Evolutionary conservation across 2,113 vertebrate species (phyloP).

Genomic region (Syngnathus typhle): DNA sequence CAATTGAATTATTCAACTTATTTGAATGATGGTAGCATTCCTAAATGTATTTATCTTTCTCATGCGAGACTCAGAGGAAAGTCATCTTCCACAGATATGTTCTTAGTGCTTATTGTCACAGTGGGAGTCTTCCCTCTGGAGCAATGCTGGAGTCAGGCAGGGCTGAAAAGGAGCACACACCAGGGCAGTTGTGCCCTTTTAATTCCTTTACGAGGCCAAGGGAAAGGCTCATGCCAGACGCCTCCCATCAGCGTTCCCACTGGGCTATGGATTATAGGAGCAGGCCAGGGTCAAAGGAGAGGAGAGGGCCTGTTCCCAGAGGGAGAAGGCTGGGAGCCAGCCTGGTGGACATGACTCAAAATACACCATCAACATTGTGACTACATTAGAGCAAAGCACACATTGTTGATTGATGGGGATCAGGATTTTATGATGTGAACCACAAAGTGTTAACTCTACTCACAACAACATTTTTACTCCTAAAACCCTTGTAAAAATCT

Average conservation of each 20-base stretch:
- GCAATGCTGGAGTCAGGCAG: slow-evolving; percentile 57
- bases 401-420: slow-evolving; percentile 44
- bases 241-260: slow-evolving; percentile 61
- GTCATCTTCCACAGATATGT: slow-evolving; percentile 43
- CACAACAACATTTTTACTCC: slow-evolving; percentile 49
- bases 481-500: slow-evolving; percentile 37
- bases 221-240: slow-evolving; percentile 53
- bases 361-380: slow-evolving; percentile 32
- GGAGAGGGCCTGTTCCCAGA: slow-evolving; percentile 63
- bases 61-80: slow-evolving; percentile 40
- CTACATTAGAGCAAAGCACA: slow-evolving; percentile 33
- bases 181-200: slow-evolving; percentile 59
- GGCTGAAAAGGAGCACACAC: slow-evolving; percentile 49
- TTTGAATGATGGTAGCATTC: background rate
- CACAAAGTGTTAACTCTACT: slow-evolving; percentile 57
- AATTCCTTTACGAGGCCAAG: slow-evolving; percentile 52
- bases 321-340: slow-evolving; percentile 47
- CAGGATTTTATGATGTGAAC: slow-evolving; percentile 56
- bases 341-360: slow-evolving; percentile 54
- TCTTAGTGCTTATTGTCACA: slow-evolving; percentile 36
- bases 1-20: background rate
- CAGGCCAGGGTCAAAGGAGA: slow-evolving; percentile 59
- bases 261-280: slow-evolving; percentile 58
- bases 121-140: slow-evolving; percentile 58
- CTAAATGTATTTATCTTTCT: slow-evolving; percentile 34